A percentile compares a stretch with the other conserved stretches of the same genome.
phyloP scores from a whole-genome alignment of 2,113 vertebrate genomes.

The Ginglymostoma cirratum region DNA sequence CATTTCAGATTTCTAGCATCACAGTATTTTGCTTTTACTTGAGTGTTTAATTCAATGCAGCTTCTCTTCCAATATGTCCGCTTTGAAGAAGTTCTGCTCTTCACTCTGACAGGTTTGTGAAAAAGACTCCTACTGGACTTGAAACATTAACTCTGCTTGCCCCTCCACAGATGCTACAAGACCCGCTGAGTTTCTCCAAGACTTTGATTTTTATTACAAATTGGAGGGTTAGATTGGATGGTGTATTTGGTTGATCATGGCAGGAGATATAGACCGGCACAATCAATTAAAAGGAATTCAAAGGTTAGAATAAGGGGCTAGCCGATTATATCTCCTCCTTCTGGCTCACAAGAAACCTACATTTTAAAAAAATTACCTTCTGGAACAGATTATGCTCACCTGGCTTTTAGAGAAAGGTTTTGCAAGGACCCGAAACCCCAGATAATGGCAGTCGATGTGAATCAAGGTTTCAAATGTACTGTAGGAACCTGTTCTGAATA shows the following conservation, averaged over 20 bases:
- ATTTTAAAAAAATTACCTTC: neutral
- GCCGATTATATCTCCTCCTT: neutral
- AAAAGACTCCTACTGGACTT: too few relatives aligned
- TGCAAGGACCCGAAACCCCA: neutral
- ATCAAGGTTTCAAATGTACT: neutral
- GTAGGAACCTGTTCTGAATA: neutral
- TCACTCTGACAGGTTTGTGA: too few relatives aligned
- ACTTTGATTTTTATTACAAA: too few relatives aligned
- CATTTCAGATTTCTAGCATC: too few relatives aligned
- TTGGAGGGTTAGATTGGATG: neutral
- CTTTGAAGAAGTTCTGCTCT: too few relatives aligned
- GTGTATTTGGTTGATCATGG: neutral
- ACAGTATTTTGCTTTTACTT: too few relatives aligned
- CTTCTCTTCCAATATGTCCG: too few relatives aligned
- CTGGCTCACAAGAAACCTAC: neutral
- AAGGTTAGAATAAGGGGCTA: neutral
- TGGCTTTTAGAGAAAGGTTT: too few relatives aligned
- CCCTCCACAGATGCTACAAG: too few relatives aligned
- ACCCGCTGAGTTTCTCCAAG: too few relatives aligned
- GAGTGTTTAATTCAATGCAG: too few relatives aligned
- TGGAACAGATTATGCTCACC: neutral
- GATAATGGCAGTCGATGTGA: neutral
- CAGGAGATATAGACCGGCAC: neutral
- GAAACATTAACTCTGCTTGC: too few relatives aligned
- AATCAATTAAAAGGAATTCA: neutral